Percentiles rank a stretch among this genome's conserved stretches.
Conservation (phyloP, 92 coral and sea anemone genomes). For the Plumapathes pennacea region DNA sequence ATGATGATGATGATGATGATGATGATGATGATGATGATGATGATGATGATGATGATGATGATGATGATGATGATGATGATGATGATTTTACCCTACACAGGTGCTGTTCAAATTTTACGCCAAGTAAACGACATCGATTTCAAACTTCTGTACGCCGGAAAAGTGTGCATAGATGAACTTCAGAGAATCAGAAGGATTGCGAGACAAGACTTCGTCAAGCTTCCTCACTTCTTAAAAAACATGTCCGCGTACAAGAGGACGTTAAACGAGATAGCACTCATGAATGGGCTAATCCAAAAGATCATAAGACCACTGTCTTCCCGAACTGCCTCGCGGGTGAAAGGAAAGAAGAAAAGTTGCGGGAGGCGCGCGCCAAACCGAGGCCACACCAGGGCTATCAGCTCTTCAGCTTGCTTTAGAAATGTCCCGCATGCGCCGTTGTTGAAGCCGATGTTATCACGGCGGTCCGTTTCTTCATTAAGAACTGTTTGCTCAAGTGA, state of each 20-base stretch:
- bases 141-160: constrained; percentile 87
- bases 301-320: constrained; percentile 65
- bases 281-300: constrained; percentile 74
- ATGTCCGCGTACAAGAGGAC: constrained; percentile 63
- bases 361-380: constrained; percentile 27
- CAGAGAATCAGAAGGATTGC: constrained; percentile 78
- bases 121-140: constrained; percentile 92
- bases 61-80: background rate
- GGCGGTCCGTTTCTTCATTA: too few species aligned
- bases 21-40: background rate
- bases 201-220: constrained; percentile 70
- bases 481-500: too few species aligned
- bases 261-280: constrained; percentile 74
- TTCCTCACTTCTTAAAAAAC: constrained; percentile 84
- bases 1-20: constrained; percentile 3
- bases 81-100: constrained; percentile 17
- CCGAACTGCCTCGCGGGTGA: constrained; percentile 30
- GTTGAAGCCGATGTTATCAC: too few species aligned
- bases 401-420: constrained; percentile 46
- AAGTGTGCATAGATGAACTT: constrained; percentile 79
- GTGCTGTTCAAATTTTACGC: constrained; percentile 88
- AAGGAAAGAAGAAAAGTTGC: constrained; percentile 36
- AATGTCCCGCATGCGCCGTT: constrained; percentile 19
- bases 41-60: background rate
- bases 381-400: constrained; percentile 25